phyloP scores from a whole-genome alignment of 2,113 vertebrate genomes.

The Neoarius graeffei region DNA sequence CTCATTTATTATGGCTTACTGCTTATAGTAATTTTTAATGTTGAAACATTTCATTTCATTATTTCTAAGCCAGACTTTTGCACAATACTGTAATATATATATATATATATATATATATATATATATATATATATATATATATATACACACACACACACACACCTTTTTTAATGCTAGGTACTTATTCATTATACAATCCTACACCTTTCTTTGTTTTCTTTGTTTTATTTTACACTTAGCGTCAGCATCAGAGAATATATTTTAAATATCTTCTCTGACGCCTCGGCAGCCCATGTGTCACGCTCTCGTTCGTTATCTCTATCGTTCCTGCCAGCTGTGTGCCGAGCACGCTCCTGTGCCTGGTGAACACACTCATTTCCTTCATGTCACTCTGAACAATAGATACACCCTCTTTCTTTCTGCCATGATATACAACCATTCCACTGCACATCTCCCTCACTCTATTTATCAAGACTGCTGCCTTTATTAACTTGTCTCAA shows the following conservation, averaged over 20 bases:
- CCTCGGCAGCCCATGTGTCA: constrained; percentile 40
- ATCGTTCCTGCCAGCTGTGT: constrained; percentile 44
- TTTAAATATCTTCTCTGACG: constrained; percentile 27
- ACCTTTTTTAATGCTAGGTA: not conserved
- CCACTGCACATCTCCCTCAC: constrained; percentile 36
- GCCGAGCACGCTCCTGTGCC: constrained; percentile 15
- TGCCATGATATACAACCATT: constrained; percentile 42
- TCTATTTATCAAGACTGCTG: constrained; percentile 41
- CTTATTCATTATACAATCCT: not conserved
- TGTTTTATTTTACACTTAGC: not conserved
- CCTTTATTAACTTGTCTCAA: constrained; percentile 45
- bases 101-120: no score
- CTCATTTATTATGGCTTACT: no score
- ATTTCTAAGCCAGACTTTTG: no score
- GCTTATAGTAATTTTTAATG: no score
- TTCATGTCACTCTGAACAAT: constrained; percentile 56
- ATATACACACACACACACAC: no score
- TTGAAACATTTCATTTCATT: no score
- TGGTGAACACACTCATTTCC: constrained; percentile 49
- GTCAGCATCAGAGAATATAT: constrained; percentile 7
- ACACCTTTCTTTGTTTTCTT: not conserved
- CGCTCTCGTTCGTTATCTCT: constrained; percentile 41
- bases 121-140: no score
- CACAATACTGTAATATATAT: no score
- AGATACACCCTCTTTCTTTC: constrained; percentile 54